Percentiles rank a stretch among this genome's conserved stretches.
These are phyloP conservation scores for Perdita meconis DNA, from an alignment of 2,888 invertebrate species.

Conservation along the genomic window DNA sequence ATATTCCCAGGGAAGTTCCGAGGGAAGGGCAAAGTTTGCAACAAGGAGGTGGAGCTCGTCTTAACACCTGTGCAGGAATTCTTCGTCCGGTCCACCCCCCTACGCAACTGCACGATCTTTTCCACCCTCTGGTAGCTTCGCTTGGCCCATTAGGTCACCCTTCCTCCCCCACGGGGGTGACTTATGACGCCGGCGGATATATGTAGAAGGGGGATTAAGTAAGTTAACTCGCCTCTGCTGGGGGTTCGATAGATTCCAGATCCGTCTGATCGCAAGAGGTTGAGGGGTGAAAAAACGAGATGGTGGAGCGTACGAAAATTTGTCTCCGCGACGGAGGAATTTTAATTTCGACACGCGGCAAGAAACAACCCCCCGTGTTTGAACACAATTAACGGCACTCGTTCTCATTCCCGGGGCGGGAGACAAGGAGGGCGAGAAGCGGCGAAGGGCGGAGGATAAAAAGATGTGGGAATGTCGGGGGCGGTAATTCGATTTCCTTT, in stretches of 20 bases:
- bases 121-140: conserved; percentile 44
- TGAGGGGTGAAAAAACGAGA: background rate
- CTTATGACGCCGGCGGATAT: conserved; percentile 75
- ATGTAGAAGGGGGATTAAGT: conserved; percentile 69
- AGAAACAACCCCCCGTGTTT: background rate
- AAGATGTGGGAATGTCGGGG: conserved; percentile 56
- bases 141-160: conserved; percentile 76
- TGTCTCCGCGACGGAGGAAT: conserved; percentile 14
- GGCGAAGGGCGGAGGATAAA: conserved; percentile 9
- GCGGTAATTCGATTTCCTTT: conserved; percentile 50
- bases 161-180: conserved; percentile 73
- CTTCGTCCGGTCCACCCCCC: conserved; percentile 30
- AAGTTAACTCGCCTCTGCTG: conserved; percentile 68
- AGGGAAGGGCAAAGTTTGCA: conserved; percentile 45
- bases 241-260: conserved; percentile 21
- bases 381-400: conserved; percentile 33
- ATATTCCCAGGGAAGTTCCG: conserved; percentile 42
- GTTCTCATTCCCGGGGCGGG: background rate
- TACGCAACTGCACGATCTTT: conserved; percentile 25
- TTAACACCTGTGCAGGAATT: conserved; percentile 64
- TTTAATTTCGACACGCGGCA: conserved; percentile 24
- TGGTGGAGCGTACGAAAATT: conserved; percentile 18
- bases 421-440: conserved; percentile 10
- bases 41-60: conserved; percentile 45
- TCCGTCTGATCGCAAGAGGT: background rate